phyloP scores from a whole-genome alignment of 1,140 invertebrate species.

The Drosophila teissieri region DNA sequence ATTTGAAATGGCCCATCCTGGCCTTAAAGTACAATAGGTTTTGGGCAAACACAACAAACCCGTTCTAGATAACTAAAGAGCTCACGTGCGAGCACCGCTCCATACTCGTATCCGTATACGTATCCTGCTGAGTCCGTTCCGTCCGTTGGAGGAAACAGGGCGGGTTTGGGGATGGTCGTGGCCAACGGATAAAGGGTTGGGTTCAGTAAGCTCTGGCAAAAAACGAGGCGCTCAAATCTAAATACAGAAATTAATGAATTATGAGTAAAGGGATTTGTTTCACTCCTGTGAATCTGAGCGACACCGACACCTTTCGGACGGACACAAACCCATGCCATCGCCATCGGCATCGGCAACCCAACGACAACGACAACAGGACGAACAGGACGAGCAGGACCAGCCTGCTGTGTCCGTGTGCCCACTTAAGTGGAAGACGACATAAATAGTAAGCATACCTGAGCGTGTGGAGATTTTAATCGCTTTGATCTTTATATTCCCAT shows the following conservation, averaged over 20 bases:
- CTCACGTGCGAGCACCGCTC: conserved; percentile 25
- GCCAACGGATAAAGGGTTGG: neutral
- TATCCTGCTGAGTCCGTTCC: conserved; percentile 4
- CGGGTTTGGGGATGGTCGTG: neutral
- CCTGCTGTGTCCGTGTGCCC: conserved; percentile 40
- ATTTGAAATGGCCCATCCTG: too few species aligned
- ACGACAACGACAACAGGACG: neutral
- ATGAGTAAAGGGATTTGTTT: conserved; percentile 76
- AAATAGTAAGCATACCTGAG: conserved; percentile 59
- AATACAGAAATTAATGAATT: conserved; percentile 82
- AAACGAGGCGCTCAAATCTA: conserved; percentile 60
- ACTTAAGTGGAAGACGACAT: conserved; percentile 70
- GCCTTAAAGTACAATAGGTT: neutral
- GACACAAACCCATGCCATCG: conserved; percentile 10
- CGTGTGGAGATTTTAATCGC: conserved; percentile 56
- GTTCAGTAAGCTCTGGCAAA: conserved; percentile 20
- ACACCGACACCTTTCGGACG: conserved; percentile 37
- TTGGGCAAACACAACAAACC: neutral
- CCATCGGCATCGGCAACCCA: conserved; percentile 3
- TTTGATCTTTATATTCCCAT: conserved; percentile 71
- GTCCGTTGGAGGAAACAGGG: neutral
- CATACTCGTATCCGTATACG: neutral
- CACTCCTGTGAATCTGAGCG: conserved; percentile 65
- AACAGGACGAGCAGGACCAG: neutral
- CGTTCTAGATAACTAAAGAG: conserved; percentile 16